Evolutionary conservation across 2,113 vertebrate species (phyloP).

Genomic region (Amphilophus citrinellus): DNA sequence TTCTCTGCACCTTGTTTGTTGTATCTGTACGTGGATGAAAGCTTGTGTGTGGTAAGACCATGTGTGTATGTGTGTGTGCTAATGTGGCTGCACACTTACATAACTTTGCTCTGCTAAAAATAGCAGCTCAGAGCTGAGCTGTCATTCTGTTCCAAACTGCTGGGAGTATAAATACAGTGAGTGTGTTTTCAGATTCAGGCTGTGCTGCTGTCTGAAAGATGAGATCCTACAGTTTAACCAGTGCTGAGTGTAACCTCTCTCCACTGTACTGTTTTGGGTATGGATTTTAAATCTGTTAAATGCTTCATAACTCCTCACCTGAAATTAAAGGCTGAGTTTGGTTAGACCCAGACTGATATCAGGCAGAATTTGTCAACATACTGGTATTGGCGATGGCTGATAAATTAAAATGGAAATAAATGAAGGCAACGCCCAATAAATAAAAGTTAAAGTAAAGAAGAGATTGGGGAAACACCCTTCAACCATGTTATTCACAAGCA

Average conservation of each 20-base stretch:
- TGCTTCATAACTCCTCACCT: background rate
- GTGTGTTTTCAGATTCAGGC: slow-evolving; percentile 23
- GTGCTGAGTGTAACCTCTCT: background rate
- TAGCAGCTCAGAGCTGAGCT: slow-evolving; percentile 24
- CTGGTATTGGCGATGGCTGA: background rate
- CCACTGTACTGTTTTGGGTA: background rate
- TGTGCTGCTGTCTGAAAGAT: slow-evolving; percentile 2
- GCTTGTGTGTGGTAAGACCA: background rate
- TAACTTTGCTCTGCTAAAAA: slow-evolving; percentile 54
- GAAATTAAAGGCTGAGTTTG: background rate
- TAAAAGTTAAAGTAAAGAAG: background rate
- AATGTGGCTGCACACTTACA: slow-evolving; percentile 28
- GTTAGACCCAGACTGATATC: background rate
- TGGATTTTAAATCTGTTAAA: background rate
- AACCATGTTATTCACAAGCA: background rate
- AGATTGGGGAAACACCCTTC: background rate
- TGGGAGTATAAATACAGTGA: slow-evolving; percentile 41
- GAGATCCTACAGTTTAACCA: slow-evolving; percentile 6
- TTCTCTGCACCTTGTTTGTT: background rate
- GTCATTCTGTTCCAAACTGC: slow-evolving; percentile 35
- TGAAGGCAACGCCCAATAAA: too few species aligned
- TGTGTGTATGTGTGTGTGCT: slow-evolving; percentile 1
- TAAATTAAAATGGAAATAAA: background rate
- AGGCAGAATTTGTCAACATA: background rate
- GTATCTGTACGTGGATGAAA: background rate